These are phyloP conservation scores for Felis catus DNA, from an alignment of 2,113 vertebrate genomes.

Conservation along the genomic window F.catus_Fca126_mat1.0 CM031416.1:2645501-2646000, in stretches of 20 bases:
- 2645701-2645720: neutral
- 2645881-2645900: too few species aligned
- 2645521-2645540: neutral
- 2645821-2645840: neutral
- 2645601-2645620: neutral
- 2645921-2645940: too few species aligned
- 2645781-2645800: neutral
- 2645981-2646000: too few species aligned
- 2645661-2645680: neutral
- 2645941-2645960: too few species aligned
- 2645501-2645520: neutral
- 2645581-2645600: neutral
- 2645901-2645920: neutral
- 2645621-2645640: neutral
- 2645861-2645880: neutral
- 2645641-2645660: neutral
- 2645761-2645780: neutral
- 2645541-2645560: neutral
- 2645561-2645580: neutral
- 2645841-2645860: neutral
- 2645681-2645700: neutral
- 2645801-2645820: neutral
- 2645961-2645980: too few species aligned
- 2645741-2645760: constrained; percentile 27
- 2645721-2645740: neutral